Base-by-base conservation (phyloP, 1,140 invertebrate genomes). In the Helicorthomorpha holstii region DNA sequence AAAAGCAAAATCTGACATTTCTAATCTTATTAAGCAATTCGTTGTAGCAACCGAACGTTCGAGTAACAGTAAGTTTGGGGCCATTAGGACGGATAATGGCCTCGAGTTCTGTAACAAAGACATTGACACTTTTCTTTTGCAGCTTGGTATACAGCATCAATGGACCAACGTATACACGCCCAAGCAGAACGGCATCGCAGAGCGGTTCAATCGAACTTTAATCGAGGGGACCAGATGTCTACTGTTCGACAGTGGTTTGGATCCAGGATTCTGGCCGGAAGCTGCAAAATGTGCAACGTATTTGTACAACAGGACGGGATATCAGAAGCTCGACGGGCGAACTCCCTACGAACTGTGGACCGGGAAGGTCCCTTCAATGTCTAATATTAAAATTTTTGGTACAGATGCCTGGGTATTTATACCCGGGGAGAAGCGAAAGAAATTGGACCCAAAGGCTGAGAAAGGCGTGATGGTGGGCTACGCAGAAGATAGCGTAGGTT, bases 151-250 rank as follows among this genome's bases (percentile, higher is more conserved):
- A 51, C 57, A 52, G 16, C 69, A 70, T 62, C 63, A 73, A 50
- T 65, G 61, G 43, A 70, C 66, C 7, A 61, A 69, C 42, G 62
- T 67, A 42, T 62, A 67, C 51, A 71, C 66, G 10, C 70, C 72
- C 49, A 64, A 76, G 55, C 58, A 64, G 58, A 75, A 75, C 66
- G 67, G 70, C 55, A 63, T 72, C 1, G 58, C 69, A 22, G 71
- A 75, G 55, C 57, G 70, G 27, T 67, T 70, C 59, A 66, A 66
- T 51, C 26, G 63, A 23, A 60, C 58, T 1, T 19, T 64, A 12
- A 49, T 60, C 21, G 62, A 66, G 23, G 62, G 56, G 52, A 64
- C 67, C 27, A 58, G 65, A 56, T 58, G 60, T 50, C 54, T 70
- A 59, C 27, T 75, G 53, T 51, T 26, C 21, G 60, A 69, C 4